phyloP scores from a whole-genome alignment of 2,113 vertebrate genomes.

The Colistium nudipinnis region DNA sequence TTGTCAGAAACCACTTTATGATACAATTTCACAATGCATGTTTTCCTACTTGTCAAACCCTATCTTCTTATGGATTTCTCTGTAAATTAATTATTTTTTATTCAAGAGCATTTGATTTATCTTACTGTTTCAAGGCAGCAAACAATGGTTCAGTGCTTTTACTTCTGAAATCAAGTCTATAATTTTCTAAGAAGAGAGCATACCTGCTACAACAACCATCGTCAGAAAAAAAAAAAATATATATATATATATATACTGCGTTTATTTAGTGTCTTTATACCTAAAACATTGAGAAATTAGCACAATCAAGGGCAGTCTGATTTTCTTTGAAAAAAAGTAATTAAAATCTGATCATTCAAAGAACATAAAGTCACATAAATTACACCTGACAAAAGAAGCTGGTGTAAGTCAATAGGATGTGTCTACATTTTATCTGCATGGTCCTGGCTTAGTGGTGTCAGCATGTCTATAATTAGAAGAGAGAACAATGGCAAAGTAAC shows the following conservation, averaged over 20 bases:
- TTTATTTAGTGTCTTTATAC: neutral
- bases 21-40: neutral
- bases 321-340: neutral
- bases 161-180: neutral
- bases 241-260: no score
- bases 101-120: neutral
- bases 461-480: constrained; percentile 52
- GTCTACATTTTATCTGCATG: constrained; percentile 17
- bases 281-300: neutral
- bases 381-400: constrained; percentile 12
- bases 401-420: neutral
- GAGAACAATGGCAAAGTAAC: constrained; percentile 32
- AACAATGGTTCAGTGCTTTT: neutral
- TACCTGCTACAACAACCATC: no score
- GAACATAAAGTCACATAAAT: constrained; percentile 13
- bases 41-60: neutral
- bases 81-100: neutral
- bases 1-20: constrained; percentile 5
- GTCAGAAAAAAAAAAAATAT: no score
- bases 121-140: neutral
- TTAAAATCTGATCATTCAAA: constrained; percentile 21
- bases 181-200: neutral
- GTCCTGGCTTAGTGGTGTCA: constrained; percentile 41
- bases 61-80: neutral
- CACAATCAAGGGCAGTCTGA: neutral